phyloP scores from a whole-genome alignment of 2,797 vertebrate species.

The Tachyglossus aculeatus region DNA sequence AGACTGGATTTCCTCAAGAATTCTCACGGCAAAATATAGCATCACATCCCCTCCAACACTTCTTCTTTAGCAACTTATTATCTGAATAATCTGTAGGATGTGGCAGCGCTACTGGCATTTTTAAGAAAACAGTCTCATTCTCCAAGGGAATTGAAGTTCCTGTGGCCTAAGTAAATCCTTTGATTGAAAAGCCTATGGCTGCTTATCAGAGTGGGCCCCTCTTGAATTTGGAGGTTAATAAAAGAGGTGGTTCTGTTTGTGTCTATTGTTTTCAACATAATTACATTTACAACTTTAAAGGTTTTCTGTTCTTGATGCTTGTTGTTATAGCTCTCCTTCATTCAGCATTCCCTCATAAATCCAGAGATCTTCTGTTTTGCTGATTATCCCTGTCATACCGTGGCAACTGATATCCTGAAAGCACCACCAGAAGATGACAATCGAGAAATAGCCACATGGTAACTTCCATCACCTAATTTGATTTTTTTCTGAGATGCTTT shows the following conservation, averaged over 20 bases:
- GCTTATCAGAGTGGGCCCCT: too few relatives aligned
- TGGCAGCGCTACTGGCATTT: too few relatives aligned
- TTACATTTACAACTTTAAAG: not conserved
- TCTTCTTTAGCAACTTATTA: too few relatives aligned
- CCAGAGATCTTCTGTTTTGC: constrained; percentile 98
- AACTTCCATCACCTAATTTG: constrained; percentile 37
- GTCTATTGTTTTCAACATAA: constrained; percentile 1
- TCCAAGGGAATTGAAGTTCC: not conserved
- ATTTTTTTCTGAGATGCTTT: constrained; percentile 1
- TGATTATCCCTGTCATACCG: constrained; percentile 94
- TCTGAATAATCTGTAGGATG: too few relatives aligned
- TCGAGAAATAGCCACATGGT: constrained; percentile 98
- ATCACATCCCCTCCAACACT: too few relatives aligned
- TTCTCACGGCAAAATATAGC: too few relatives aligned
- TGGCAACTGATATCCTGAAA: constrained; percentile 97
- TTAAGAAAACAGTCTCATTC: not conserved
- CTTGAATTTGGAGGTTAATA: too few relatives aligned
- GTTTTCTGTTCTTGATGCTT: not conserved
- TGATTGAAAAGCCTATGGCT: too few relatives aligned
- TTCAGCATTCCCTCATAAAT: constrained; percentile 97
- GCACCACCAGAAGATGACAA: constrained; percentile 99
- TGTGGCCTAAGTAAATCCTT: accelerated
- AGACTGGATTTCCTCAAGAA: too few relatives aligned
- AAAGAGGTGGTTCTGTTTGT: too few relatives aligned
- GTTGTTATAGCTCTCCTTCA: constrained; percentile 92